Conservation (phyloP, 2,888 invertebrate species). For the Drosophila merina region DNA sequence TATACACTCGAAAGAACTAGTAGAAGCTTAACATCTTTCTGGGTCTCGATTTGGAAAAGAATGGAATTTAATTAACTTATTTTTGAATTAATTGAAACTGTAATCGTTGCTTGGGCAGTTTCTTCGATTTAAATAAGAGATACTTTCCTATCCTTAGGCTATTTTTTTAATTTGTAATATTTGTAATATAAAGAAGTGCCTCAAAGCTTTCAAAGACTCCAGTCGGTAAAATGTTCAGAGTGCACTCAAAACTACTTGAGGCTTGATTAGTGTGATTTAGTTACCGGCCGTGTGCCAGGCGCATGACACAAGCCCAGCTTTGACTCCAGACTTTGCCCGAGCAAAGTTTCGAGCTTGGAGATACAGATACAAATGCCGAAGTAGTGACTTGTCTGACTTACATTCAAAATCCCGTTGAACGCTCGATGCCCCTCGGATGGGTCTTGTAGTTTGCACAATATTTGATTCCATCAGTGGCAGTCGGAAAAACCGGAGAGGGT, state of each 20-base stretch:
- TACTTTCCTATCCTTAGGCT: slow-evolving; percentile 26
- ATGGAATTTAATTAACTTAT: no score
- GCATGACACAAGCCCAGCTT: slow-evolving; percentile 64
- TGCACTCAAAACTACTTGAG: slow-evolving; percentile 59
- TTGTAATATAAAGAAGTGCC: background rate
- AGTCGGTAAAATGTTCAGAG: slow-evolving; percentile 36
- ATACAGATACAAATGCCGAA: slow-evolving; percentile 35
- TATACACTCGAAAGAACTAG: slow-evolving; percentile 9
- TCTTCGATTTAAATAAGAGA: background rate
- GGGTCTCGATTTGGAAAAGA: background rate
- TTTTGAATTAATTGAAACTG: no score
- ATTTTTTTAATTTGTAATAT: background rate
- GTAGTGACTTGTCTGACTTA: slow-evolving; percentile 18
- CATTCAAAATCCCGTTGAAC: slow-evolving; percentile 65
- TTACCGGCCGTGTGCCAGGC: slow-evolving; percentile 79
- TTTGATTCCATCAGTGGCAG: slow-evolving; percentile 75
- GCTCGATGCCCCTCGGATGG: slow-evolving; percentile 53
- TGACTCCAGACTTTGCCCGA: slow-evolving; percentile 3
- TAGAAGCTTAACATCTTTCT: background rate
- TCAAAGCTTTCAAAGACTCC: slow-evolving; percentile 13
- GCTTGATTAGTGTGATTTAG: slow-evolving; percentile 79
- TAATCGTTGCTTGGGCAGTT: background rate
- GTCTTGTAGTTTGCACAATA: slow-evolving; percentile 76
- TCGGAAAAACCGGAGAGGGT: slow-evolving; percentile 2
- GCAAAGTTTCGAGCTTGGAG: slow-evolving; percentile 3